Evolutionary conservation across 2,888 invertebrate genomes (phyloP), one percentile per base, ranked within the genome.

Genomic region (Drosophila crucigera): DNA sequence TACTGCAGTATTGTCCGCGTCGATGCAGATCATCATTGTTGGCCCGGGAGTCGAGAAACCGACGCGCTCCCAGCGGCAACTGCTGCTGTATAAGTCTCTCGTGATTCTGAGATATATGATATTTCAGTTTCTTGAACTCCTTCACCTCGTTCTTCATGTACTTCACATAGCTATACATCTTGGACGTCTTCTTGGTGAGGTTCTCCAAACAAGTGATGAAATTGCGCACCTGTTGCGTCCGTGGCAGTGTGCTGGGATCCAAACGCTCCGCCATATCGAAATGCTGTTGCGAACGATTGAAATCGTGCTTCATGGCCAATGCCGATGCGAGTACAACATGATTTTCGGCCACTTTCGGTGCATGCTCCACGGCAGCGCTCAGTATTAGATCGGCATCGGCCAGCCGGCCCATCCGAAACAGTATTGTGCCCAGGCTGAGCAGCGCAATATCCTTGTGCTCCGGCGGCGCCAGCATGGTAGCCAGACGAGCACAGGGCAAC

Each of bases 1-100:
- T 92, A 50, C 92, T 93, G 58, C 93, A 93, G 65, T 93, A 93
- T 67, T 93, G 93, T 2, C 92, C 92, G 4, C 93, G 92, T 54
- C 92, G 86, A 19, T 92, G 75, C 19, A 93, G 77, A 70, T 92
- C 91, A 47, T 92, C 91, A 41, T 90, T 92, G 35, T 87, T 90
- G 10, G 85, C 82, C 30, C 91, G 83, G 0, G 89, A 77, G 58
- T 93, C 92, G 10, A 91, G 84, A 16, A 90, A 66, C 4, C 90
- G 92, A 3, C 93, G 91, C 0, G 91, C 91, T 10, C 91, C 92
- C 35, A 93, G 61, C 4, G 93, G 93, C 50, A 93, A 77, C 78
- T 93, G 93, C 58, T 93, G 93, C 41, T 92, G 92, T 37, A 92
- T 85, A 4, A 93, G 72, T 19, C 91, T 91, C 56, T 92, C 93